Base-by-base conservation (phyloP, 2,888 invertebrate species). In the Pteria penguin region DNA sequence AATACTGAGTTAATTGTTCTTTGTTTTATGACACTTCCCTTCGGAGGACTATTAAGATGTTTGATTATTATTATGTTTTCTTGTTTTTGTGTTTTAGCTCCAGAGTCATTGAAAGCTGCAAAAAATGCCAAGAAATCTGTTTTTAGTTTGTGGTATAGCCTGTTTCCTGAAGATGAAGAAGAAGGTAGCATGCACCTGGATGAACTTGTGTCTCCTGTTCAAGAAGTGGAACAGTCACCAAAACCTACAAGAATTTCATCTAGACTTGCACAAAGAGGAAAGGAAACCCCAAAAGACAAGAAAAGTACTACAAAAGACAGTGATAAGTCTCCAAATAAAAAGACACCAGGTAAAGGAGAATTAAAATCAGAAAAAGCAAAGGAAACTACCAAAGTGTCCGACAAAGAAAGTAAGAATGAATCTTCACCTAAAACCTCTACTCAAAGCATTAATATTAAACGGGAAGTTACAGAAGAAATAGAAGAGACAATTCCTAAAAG, bases 51-150 rank as follows among this genome's bases (percentile, higher is more conserved):
- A n/a, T n/a, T n/a, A n/a, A n/a, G n/a, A n/a, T n/a, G n/a, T n/a
- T n/a, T n/a, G n/a, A n/a, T n/a, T n/a, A n/a, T n/a, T n/a, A n/a
- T n/a, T n/a, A n/a, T n/a, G n/a, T n/a, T n/a, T n/a, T n/a, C n/a
- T n/a, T n/a, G n/a, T n/a, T n/a, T n/a, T n/a, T 45, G 45, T 45
- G 8, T 45, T 45, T 8, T 45, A 45, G 45, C 8, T 45, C 0
- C 45, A 45, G 60, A n/a, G 24, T 22, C 22, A 5, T 26, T 60
- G 27, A 24, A 22, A 60, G 27, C 14, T 24, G 60, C 60, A 11
- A 60, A 60, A 26, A 26, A 60, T 60, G 24, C 60, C 11, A 26
- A 60, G 26, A 60, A 60, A 8, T 60, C 60, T 18, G 27, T 60
- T 26, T 60, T 60, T 26, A 14, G 24, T 1, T 4, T 26, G 27